phyloP scores from a whole-genome alignment of 2,797 vertebrate genomes.

The Dryobates pubescens region DNA sequence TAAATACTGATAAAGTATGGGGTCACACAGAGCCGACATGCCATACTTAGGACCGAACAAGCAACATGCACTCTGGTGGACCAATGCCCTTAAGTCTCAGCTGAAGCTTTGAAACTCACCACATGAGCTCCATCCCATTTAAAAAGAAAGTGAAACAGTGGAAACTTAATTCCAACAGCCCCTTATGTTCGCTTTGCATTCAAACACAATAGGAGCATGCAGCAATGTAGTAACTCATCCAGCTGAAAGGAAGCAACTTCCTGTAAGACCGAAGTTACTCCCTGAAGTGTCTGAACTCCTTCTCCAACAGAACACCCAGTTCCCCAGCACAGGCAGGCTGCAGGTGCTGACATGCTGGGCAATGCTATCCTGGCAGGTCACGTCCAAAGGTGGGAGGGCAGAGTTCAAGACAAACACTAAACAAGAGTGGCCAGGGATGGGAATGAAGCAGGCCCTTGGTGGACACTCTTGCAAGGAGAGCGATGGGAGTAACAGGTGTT shows the following conservation, averaged over 20 bases:
- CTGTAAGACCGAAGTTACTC: constrained; percentile 24
- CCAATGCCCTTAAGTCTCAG: neutral
- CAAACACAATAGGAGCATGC: neutral
- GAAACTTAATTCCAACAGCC: neutral
- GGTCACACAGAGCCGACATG: neutral
- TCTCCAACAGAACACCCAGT: neutral
- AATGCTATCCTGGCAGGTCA: fast-evolving
- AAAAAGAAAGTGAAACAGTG: neutral
- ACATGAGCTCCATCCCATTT: neutral
- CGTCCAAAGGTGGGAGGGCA: neutral
- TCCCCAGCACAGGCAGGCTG: neutral
- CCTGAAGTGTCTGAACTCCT: neutral
- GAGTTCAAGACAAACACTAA: neutral
- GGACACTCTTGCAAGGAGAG: neutral
- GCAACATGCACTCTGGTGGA: neutral
- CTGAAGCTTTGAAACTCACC: neutral
- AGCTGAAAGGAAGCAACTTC: constrained; percentile 26
- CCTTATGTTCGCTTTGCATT: neutral
- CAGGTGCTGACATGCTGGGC: neutral
- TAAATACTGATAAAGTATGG: fast-evolving
- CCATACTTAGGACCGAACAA: neutral
- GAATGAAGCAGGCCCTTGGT: neutral
- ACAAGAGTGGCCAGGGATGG: neutral
- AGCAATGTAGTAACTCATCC: neutral
- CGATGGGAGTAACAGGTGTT: constrained; percentile 54